Evolutionary conservation across 1,140 invertebrate species (phyloP), one percentile per base, ranked within the genome.

Genomic region (Drosophila sulfurigaster): DNA sequence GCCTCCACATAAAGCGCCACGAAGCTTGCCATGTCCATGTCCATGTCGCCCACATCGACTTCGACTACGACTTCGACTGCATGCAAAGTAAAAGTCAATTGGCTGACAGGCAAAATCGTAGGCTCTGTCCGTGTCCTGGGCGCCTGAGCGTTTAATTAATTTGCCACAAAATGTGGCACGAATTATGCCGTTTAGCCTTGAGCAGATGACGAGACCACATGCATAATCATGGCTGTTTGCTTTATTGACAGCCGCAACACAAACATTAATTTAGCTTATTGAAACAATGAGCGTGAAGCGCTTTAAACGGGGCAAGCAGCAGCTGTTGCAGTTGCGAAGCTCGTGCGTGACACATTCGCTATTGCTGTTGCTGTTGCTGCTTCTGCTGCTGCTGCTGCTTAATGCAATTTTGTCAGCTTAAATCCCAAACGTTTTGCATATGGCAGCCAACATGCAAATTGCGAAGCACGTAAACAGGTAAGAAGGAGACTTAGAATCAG

Each of bases 31-130:
- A 52, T 41, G n/a, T 60, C 49, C 45, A 52, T 41, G 20, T 60
- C 49, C 49, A 63, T 30, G 45, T 58, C 71, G 71, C 60, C 66
- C 64, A 69, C 64, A 51, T 57, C 13, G 25, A 10, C 2, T n/a
- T 28, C 1, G 20, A 13, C 49, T 43, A 2, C 35, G 35, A 38
- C 35, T 2, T 2, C 10, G 35, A 10, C 35, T 38, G 35, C 35
- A 38, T 16, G 41, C 58, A 69, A 80, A 88, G 82, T 87, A 87
- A 87, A 87, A 87, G 82, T 87, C 85, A 88, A 88, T 80, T 87
- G 80, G 80, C 82, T 87, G 72, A 80, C 72, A 82, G 83, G 76
- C 83, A 82, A 75, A 75, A 75, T 71, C 57, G 71, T 13, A 38
- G 79, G 57, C 67, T 43, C 75, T 49, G 54, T 56, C 43, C 54